Percentiles rank a stretch among this genome's conserved stretches.
Conservation (phyloP, 2,888 invertebrate genomes). For the Drosophila bunnanda region DNA sequence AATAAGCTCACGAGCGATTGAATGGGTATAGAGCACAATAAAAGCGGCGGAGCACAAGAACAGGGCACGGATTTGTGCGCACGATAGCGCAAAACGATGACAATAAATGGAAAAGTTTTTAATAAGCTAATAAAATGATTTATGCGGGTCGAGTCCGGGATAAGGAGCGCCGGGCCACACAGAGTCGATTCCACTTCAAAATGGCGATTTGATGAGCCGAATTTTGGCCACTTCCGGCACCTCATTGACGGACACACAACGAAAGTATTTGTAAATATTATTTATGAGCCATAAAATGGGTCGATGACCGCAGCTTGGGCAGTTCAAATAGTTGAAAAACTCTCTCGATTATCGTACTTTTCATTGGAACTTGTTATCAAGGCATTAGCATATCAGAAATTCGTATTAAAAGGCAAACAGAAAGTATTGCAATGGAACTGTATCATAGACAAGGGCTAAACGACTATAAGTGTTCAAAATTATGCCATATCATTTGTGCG, state of each 20-base stretch:
- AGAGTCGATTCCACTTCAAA: slow-evolving; percentile 16
- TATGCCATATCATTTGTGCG: slow-evolving; percentile 56
- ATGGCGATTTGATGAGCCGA: slow-evolving; percentile 57
- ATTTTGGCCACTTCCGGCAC: slow-evolving; percentile 25
- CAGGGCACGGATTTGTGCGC: slow-evolving; percentile 78
- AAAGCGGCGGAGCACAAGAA: slow-evolving; percentile 51
- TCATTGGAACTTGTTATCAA: slow-evolving; percentile 70
- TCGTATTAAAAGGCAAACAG: slow-evolving; percentile 22
- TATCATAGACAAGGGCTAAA: slow-evolving; percentile 50
- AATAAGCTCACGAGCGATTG: slow-evolving; percentile 79
- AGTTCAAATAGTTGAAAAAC: slow-evolving; percentile 52
- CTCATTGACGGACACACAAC: slow-evolving; percentile 52
- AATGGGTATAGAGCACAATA: slow-evolving; percentile 67
- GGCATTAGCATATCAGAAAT: slow-evolving; percentile 72
- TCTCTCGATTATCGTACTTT: slow-evolving; percentile 28
- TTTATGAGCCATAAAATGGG: slow-evolving; percentile 19
- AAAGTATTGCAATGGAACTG: slow-evolving; percentile 3
- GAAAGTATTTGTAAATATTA: slow-evolving; percentile 41
- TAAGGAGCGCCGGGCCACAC: slow-evolving; percentile 52
- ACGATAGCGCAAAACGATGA: slow-evolving; percentile 81
- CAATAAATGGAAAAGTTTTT: slow-evolving; percentile 83
- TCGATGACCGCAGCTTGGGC: slow-evolving; percentile 9
- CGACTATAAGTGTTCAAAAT: slow-evolving; percentile 60
- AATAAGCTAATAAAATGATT: slow-evolving; percentile 83
- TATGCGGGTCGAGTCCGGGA: slow-evolving; percentile 64